Evolutionary conservation across 2,113 vertebrate genomes (phyloP).

Genomic region (Corythornis madagascariensis): DNA sequence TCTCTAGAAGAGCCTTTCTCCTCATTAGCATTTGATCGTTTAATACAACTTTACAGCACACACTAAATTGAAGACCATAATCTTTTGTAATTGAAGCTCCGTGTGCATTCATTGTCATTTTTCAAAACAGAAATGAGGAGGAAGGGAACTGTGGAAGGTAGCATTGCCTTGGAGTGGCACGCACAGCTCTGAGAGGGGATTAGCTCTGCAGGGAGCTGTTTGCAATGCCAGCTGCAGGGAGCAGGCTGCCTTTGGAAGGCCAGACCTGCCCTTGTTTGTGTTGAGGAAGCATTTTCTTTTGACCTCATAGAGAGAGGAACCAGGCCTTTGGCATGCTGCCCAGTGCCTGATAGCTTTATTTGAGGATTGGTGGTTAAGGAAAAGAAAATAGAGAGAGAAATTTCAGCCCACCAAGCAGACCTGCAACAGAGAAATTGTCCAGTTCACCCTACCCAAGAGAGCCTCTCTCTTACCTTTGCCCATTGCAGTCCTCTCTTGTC

Average conservation of each 20-base stretch:
- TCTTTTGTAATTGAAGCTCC: constrained; percentile 59
- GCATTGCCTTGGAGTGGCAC: background rate
- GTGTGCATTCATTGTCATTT: background rate
- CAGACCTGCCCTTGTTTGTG: background rate
- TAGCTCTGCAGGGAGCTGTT: background rate
- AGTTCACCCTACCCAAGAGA: background rate
- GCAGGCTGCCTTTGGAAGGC: background rate
- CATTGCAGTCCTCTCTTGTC: background rate
- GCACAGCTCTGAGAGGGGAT: accelerated
- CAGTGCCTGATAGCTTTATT: background rate
- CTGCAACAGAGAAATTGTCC: background rate
- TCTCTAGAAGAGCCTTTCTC: constrained; percentile 46
- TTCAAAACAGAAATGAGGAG: background rate
- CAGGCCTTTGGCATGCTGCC: background rate
- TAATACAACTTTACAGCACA: constrained; percentile 53
- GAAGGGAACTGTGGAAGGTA: background rate
- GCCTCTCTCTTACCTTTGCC: background rate
- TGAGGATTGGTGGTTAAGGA: background rate
- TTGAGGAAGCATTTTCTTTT: background rate
- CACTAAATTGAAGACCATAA: constrained; percentile 48
- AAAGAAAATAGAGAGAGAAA: background rate
- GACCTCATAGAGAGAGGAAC: background rate
- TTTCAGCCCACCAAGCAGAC: background rate
- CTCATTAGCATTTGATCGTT: constrained; percentile 64
- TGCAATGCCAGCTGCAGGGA: background rate